Evolutionary conservation across 1,140 invertebrate genomes (phyloP).

Genomic region (Stegodyphus mimosarum): DNA sequence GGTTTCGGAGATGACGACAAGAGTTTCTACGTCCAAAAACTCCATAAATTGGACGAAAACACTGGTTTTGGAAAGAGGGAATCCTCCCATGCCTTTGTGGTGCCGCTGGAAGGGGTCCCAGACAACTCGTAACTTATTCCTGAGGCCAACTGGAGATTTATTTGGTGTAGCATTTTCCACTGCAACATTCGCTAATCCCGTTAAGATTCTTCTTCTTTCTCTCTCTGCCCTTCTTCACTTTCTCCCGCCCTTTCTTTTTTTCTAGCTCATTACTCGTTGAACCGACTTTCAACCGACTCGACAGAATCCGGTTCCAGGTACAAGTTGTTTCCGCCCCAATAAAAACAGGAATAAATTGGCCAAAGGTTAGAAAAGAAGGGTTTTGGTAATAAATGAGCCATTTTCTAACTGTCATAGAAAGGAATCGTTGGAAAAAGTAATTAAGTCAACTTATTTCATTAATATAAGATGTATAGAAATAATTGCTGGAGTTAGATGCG

Average conservation of each 20-base stretch:
- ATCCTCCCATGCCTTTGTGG: constrained; percentile 31
- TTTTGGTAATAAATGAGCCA: too few relatives aligned
- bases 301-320: constrained; percentile 44
- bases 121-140: constrained; percentile 35
- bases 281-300: constrained; percentile 25
- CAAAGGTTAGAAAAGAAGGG: background rate
- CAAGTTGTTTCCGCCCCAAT: background rate
- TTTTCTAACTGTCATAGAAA: too few relatives aligned
- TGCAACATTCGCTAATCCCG: constrained; percentile 38
- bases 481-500: too few relatives aligned
- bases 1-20: background rate
- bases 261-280: constrained; percentile 46
- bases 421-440: too few relatives aligned
- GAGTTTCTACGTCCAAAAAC: constrained; percentile 1
- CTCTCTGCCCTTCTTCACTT: background rate
- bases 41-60: constrained; percentile 48
- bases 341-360: background rate
- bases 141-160: constrained; percentile 19
- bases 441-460: too few relatives aligned
- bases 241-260: background rate
- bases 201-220: constrained; percentile 12
- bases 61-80: constrained; percentile 11
- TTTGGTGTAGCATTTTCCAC: constrained; percentile 52
- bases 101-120: constrained; percentile 31
- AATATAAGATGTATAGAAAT: too few relatives aligned